These are phyloP conservation scores for Tenebrosternarchus preto DNA, from an alignment of 2,113 vertebrate species.

Conservation along the genomic window DNA sequence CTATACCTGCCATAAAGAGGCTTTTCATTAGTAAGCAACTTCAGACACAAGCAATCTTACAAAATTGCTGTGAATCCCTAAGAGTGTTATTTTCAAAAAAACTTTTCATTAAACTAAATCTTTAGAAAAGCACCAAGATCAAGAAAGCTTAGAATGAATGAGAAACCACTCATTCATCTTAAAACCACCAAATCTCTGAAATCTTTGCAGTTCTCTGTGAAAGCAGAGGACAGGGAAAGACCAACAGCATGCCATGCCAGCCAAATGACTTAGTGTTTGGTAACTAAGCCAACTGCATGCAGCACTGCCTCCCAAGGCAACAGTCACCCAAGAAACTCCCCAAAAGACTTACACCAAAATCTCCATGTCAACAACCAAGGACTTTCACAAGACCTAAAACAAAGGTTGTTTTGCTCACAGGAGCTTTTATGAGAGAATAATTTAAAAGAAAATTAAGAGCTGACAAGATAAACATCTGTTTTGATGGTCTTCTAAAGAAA, in stretches of 20 bases:
- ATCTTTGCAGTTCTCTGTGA: too few relatives aligned
- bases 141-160: too few relatives aligned
- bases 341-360: slow-evolving; percentile 18
- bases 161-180: too few relatives aligned
- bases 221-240: too few relatives aligned
- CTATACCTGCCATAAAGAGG: slow-evolving; percentile 12
- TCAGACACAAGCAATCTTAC: neutral
- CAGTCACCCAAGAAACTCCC: neutral
- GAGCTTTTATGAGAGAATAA: neutral
- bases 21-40: neutral
- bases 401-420: too few relatives aligned
- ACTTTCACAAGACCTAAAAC: neutral
- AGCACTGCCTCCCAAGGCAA: neutral
- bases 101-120: neutral
- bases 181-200: too few relatives aligned
- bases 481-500: neutral
- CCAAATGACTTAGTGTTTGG: neutral
- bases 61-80: neutral
- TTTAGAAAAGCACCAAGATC: too few relatives aligned
- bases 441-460: neutral
- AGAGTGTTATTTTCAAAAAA: neutral
- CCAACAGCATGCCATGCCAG: too few relatives aligned
- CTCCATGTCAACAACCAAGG: neutral
- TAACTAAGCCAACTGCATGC: neutral
- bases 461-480: neutral